phyloP scores from a whole-genome alignment of 2,888 invertebrate species.

The Drosophila eohydei region DNA sequence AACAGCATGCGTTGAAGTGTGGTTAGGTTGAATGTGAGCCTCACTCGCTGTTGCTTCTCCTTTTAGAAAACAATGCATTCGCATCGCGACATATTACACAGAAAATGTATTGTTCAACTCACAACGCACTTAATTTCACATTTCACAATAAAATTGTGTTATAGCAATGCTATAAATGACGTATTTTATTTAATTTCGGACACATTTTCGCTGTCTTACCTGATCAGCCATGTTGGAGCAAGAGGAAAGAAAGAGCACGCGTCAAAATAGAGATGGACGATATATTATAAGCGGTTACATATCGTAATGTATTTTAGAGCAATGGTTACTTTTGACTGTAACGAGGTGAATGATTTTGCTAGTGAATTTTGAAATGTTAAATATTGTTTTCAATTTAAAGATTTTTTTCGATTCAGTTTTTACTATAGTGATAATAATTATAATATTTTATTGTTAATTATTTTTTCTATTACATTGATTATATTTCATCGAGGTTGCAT shows the following conservation, averaged over 20 bases:
- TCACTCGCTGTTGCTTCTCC: conserved; percentile 18
- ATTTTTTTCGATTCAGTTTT: too few species aligned
- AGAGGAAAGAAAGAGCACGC: conserved; percentile 83
- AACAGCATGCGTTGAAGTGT: conserved; percentile 68
- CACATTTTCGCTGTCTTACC: conserved; percentile 86
- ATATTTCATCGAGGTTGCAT: not conserved
- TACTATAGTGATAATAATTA: not conserved
- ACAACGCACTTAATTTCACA: conserved; percentile 22
- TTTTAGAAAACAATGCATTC: conserved; percentile 9
- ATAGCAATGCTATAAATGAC: conserved; percentile 15
- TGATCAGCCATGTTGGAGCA: conserved; percentile 92
- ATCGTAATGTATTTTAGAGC: conserved; percentile 15
- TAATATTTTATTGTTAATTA: not conserved
- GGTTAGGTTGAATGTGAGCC: conserved; percentile 68
- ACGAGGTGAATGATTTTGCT: not conserved
- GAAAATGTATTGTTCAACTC: not conserved
- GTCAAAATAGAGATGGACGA: conserved; percentile 50
- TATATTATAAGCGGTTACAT: conserved; percentile 27
- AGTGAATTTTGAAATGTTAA: not conserved
- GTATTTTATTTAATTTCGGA: conserved; percentile 48
- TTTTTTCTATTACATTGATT: not conserved
- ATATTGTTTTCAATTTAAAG: not conserved
- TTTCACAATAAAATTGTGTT: conserved; percentile 16
- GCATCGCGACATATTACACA: not conserved
- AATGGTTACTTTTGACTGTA: not conserved